Percentiles rank a stretch among this genome's conserved stretches.
Evolutionary conservation across 1,140 invertebrate species (phyloP).

Genomic region (Habropoda laboriosa): DNA sequence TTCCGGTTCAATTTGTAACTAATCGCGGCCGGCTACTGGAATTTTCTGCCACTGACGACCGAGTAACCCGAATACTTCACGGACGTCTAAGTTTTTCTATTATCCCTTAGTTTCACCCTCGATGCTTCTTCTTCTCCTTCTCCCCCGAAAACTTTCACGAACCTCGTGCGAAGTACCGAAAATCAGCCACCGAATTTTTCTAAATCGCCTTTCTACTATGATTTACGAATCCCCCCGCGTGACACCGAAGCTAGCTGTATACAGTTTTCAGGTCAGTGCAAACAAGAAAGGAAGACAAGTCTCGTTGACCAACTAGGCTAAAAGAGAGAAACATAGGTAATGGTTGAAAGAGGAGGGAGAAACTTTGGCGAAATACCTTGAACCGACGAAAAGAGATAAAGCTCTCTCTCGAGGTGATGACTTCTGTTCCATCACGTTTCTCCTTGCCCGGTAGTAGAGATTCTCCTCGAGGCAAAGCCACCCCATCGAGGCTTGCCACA

Average conservation of each 20-base stretch:
- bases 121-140: neutral
- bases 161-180: constrained; percentile 25
- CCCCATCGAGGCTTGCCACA: constrained; percentile 79
- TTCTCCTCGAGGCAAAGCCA: constrained; percentile 38
- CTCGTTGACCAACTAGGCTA: neutral
- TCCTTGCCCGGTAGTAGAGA: constrained; percentile 23
- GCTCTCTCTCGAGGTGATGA: neutral
- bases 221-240: constrained; percentile 28
- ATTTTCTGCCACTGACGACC: constrained; percentile 68
- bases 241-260: neutral
- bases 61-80: constrained; percentile 69
- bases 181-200: constrained; percentile 44
- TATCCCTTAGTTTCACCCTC: constrained; percentile 57
- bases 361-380: constrained; percentile 8
- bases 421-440: constrained; percentile 57
- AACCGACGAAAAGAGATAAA: neutral
- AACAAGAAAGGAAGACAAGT: neutral
- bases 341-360: neutral
- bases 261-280: constrained; percentile 15
- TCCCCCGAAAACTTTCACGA: constrained; percentile 19
- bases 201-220: constrained; percentile 25
- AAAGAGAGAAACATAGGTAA: neutral
- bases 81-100: constrained; percentile 29
- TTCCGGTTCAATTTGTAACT: constrained; percentile 54
- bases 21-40: constrained; percentile 67